Evolutionary conservation across 2,888 invertebrate species (phyloP).

Genomic region (Willowsia nigromaculata): DNA sequence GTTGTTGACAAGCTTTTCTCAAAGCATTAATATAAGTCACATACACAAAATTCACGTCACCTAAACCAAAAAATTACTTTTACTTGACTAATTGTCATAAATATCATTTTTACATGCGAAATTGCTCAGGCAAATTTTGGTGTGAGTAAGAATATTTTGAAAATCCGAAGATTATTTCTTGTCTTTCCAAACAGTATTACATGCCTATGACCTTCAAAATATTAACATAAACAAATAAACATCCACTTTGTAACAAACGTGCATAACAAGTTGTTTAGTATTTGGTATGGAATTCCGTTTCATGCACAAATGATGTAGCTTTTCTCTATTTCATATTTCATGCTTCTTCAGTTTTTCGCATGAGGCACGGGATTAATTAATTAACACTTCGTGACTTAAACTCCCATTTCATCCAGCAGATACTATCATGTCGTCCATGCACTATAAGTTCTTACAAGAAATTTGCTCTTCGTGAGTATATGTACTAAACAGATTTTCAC

Average conservation of each 20-base stretch:
- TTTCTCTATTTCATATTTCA: too few relatives aligned
- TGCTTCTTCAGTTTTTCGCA: conserved; percentile 23
- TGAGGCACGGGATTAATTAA: conserved; percentile 17
- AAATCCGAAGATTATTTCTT: not conserved
- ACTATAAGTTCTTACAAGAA: too few relatives aligned
- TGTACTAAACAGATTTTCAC: not conserved
- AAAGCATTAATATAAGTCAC: not conserved
- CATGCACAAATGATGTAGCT: not conserved
- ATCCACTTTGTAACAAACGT: too few relatives aligned
- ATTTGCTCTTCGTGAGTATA: too few relatives aligned
- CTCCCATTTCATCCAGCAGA: not conserved
- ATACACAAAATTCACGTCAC: not conserved
- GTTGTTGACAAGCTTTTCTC: not conserved
- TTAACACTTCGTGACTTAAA: conserved; percentile 45
- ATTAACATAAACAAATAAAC: not conserved
- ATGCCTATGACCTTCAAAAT: not conserved
- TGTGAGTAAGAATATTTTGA: too few relatives aligned
- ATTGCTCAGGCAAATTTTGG: too few relatives aligned
- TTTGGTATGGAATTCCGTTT: not conserved
- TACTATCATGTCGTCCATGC: too few relatives aligned
- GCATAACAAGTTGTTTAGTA: not conserved
- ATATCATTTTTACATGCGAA: too few relatives aligned
- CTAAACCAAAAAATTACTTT: not conserved
- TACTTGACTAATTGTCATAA: not conserved
- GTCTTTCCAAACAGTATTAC: not conserved